Conservation (phyloP, 2,888 invertebrate species). For the Flexamia atlantica region DNA sequence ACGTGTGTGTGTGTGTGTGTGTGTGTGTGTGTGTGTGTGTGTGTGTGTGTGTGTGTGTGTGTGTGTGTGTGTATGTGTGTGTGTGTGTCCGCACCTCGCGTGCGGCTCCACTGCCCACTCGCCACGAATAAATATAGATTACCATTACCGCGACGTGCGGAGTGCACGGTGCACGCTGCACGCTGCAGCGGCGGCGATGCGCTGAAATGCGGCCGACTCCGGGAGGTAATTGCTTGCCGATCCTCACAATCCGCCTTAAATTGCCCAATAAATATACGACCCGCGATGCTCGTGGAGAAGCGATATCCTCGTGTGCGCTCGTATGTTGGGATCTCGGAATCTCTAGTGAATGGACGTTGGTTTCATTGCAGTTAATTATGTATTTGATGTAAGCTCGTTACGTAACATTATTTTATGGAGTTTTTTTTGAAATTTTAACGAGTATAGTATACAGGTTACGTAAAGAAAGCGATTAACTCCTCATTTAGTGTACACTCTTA, state of each 20-base stretch:
- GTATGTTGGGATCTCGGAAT: too few relatives aligned
- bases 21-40: constrained; percentile 47
- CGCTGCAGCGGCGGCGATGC: too few relatives aligned
- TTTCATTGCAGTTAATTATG: background rate
- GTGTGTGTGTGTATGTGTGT: constrained; percentile 49
- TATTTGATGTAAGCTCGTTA: too few relatives aligned
- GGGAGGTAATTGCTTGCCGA: constrained; percentile 11
- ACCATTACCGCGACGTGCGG: constrained; percentile 37
- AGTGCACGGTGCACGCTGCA: constrained; percentile 11
- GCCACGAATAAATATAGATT: constrained; percentile 51
- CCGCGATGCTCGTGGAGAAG: background rate
- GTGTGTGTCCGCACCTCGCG: constrained; percentile 52
- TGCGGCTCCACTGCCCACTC: constrained; percentile 43
- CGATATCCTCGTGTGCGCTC: constrained; percentile 8
- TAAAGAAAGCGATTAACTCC: too few relatives aligned
- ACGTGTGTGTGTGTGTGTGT: too few relatives aligned
- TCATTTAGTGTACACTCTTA: too few relatives aligned
- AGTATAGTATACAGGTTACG: too few relatives aligned
- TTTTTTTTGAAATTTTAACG: too few relatives aligned
- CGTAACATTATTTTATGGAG: too few relatives aligned
- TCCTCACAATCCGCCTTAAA: constrained; percentile 35
- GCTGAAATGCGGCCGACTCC: constrained; percentile 39
- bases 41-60: constrained; percentile 26
- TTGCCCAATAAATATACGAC: constrained; percentile 44
- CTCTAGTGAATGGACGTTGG: too few relatives aligned